A percentile compares a stretch with the other conserved stretches of the same genome.
Conservation (phyloP, 1,140 invertebrate species). For the Calliopsis andreniformis region DNA sequence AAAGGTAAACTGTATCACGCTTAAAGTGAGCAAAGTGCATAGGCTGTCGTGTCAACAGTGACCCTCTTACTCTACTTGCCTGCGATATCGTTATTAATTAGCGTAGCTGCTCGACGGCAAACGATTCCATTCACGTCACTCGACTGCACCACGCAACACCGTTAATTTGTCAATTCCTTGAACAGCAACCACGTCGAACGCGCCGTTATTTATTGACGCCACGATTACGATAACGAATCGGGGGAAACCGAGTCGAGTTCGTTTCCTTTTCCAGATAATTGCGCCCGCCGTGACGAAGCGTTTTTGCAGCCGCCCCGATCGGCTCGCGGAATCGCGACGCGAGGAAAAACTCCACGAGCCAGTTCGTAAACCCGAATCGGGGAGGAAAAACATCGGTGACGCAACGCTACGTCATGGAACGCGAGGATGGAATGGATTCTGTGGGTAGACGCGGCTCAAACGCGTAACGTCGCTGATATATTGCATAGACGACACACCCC, state of each 20-base stretch:
- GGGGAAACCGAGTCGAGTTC: conserved; percentile 1
- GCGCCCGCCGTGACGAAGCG: conserved; percentile 10
- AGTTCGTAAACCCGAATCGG: neutral
- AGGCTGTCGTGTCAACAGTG: conserved; percentile 15
- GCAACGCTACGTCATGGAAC: conserved; percentile 26
- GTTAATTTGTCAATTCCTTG: conserved; percentile 47
- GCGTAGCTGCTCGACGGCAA: conserved; percentile 22
- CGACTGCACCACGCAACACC: conserved; percentile 43
- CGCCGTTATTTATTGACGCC: conserved; percentile 30
- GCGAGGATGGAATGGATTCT: neutral
- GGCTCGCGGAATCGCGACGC: conserved; percentile 34
- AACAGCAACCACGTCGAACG: conserved; percentile 4
- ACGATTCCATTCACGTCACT: conserved; percentile 50
- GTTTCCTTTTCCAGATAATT: conserved; percentile 54
- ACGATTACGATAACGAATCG: conserved; percentile 36
- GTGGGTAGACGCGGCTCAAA: neutral
- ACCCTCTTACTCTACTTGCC: conserved; percentile 33
- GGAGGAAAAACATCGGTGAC: neutral
- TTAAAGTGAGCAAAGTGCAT: neutral
- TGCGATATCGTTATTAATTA: conserved; percentile 54
- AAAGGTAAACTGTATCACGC: too few relatives aligned
- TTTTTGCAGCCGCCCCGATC: conserved; percentile 27
- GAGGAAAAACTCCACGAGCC: neutral
- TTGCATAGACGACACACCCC: neutral
- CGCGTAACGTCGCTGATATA: neutral